Evolutionary conservation across 2,888 invertebrate genomes (phyloP).

Genomic region (Prosapia bicincta): DNA sequence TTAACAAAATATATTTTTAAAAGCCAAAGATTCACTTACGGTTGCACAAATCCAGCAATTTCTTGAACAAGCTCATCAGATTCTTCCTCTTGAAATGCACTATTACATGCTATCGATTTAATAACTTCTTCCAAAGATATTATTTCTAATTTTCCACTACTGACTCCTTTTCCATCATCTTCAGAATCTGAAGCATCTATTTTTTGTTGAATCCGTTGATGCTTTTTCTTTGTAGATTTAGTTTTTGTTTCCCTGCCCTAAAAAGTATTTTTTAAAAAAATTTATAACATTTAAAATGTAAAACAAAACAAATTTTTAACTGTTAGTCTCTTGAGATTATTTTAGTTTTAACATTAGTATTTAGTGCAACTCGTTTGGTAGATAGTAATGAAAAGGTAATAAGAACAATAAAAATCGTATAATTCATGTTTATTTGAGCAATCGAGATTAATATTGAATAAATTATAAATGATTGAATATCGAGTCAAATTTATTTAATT

Average conservation of each 20-base stretch:
- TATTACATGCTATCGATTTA: constrained; percentile 53
- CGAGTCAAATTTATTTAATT: too few species aligned
- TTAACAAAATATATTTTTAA: too few species aligned
- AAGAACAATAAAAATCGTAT: too few species aligned
- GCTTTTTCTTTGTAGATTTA: constrained; percentile 84
- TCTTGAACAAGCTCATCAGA: constrained; percentile 65
- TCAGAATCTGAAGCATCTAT: constrained; percentile 64
- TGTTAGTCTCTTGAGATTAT: too few species aligned
- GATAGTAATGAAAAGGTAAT: too few species aligned
- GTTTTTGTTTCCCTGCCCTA: constrained; percentile 90
- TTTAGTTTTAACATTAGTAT: too few species aligned
- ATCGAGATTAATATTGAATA: too few species aligned
- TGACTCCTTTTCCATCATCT: constrained; percentile 53
- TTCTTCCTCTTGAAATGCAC: constrained; percentile 64
- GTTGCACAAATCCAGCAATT: constrained; percentile 66
- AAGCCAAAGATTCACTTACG: constrained; percentile 54
- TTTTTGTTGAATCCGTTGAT: constrained; percentile 44
- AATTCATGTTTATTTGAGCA: too few species aligned
- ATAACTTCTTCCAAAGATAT: constrained; percentile 65
- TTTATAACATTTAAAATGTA: too few species aligned
- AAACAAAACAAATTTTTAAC: too few species aligned
- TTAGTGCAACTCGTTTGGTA: too few species aligned
- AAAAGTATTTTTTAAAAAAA: neutral
- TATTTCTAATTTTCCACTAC: constrained; percentile 59
- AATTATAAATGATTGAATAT: too few species aligned